Conservation (phyloP, 2,888 invertebrate genomes). For the Drosophila kambysellisi region DNA sequence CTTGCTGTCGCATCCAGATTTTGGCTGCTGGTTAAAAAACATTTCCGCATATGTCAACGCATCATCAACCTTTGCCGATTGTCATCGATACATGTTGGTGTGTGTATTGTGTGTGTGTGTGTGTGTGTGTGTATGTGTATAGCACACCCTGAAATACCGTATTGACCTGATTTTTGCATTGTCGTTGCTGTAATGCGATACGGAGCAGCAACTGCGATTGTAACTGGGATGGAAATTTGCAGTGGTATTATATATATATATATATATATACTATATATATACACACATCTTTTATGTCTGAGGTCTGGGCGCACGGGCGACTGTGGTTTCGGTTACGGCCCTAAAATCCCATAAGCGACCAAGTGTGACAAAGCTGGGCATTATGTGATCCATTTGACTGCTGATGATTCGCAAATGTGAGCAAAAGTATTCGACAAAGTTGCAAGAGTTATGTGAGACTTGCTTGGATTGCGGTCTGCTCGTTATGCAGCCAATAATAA, state of each 20-base stretch:
- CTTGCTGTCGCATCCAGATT: constrained; percentile 18
- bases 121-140: constrained; percentile 19
- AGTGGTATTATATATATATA: constrained; percentile 27
- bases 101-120: constrained; percentile 1
- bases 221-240: constrained; percentile 19
- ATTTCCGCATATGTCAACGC: constrained; percentile 53
- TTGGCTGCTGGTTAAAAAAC: constrained; percentile 25
- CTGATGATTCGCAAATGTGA: constrained; percentile 50
- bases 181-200: constrained; percentile 58
- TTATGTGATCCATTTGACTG: constrained; percentile 62
- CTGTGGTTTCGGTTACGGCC: constrained; percentile 38
- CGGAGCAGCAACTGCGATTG: constrained; percentile 14
- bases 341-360: constrained; percentile 58
- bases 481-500: constrained; percentile 21
- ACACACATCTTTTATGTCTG: neutral
- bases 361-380: constrained; percentile 77
- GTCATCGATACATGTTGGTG: constrained; percentile 53
- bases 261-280: constrained; percentile 18
- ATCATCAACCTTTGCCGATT: constrained; percentile 52
- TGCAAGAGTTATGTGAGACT: constrained; percentile 27
- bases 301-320: constrained; percentile 14
- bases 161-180: constrained; percentile 78
- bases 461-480: constrained; percentile 12
- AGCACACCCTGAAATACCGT: constrained; percentile 71
- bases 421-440: constrained; percentile 3